Evolutionary conservation across 1,140 invertebrate species (phyloP).

Genomic region (Maconellicoccus hirsutus): DNA sequence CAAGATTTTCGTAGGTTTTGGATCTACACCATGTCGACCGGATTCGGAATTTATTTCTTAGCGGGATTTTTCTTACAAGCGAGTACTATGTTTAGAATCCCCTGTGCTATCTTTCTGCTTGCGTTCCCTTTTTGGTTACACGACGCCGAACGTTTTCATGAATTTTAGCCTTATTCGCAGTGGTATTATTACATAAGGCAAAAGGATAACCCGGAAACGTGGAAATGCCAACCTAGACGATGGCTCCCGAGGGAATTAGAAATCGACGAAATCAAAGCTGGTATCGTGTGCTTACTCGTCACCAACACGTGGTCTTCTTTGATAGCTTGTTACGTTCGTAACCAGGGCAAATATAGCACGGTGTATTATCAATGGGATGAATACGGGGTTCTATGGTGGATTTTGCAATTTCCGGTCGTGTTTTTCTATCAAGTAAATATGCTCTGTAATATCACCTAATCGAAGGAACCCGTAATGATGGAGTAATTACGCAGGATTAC

Average conservation of each 20-base stretch:
- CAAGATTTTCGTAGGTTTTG: neutral
- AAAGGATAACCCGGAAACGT: slow-evolving; percentile 45
- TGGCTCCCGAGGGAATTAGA: slow-evolving; percentile 53
- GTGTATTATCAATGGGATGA: slow-evolving; percentile 52
- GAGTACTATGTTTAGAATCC: neutral
- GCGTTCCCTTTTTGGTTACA: neutral
- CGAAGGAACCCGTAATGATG: neutral
- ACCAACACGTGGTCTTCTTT: slow-evolving; percentile 43
- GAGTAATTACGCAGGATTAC: slow-evolving; percentile 45
- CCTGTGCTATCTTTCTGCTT: neutral
- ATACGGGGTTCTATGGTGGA: slow-evolving; percentile 51
- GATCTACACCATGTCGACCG: neutral
- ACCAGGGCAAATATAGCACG: slow-evolving; percentile 46
- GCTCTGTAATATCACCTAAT: neutral
- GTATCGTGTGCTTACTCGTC: slow-evolving; percentile 44
- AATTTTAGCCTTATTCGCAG: slow-evolving; percentile 34
- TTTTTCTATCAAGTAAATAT: slow-evolving; percentile 39
- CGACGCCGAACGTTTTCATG: too few relatives aligned
- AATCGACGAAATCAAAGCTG: slow-evolving; percentile 52
- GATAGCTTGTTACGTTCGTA: slow-evolving; percentile 50
- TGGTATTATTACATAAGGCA: slow-evolving; percentile 55
- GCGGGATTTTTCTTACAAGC: neutral
- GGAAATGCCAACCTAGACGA: slow-evolving; percentile 62
- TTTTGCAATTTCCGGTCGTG: slow-evolving; percentile 49
- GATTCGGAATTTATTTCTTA: neutral